These are phyloP conservation scores for Pseudorectes ferrugineus DNA, from an alignment of 2,113 vertebrate genomes.

Conservation along the genomic window DNA sequence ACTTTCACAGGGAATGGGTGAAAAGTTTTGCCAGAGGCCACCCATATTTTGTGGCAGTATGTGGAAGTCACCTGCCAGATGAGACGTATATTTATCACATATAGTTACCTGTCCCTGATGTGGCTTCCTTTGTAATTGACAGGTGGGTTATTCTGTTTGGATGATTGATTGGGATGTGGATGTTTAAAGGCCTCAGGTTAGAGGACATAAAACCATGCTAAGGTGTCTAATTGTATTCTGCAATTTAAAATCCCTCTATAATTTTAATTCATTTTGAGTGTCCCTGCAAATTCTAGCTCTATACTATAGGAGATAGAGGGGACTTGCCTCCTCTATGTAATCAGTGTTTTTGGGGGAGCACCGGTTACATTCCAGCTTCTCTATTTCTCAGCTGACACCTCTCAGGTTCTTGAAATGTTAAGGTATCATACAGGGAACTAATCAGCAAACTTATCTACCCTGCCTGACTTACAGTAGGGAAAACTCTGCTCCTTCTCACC, in stretches of 20 bases:
- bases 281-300: neutral
- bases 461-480: neutral
- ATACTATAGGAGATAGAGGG: neutral
- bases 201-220: neutral
- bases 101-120: neutral
- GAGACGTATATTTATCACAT: neutral
- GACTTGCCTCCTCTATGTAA: neutral
- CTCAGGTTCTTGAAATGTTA: neutral
- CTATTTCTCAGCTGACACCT: neutral
- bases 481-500: neutral
- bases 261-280: neutral
- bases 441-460: neutral
- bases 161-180: neutral
- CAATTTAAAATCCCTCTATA: neutral
- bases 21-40: neutral
- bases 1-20: neutral
- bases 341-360: neutral
- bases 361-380: neutral
- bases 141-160: neutral
- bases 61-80: neutral
- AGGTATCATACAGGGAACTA: neutral
- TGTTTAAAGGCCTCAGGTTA: neutral
- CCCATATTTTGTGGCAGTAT: neutral
- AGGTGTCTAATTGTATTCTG: neutral
- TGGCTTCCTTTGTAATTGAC: neutral